Base-by-base conservation (phyloP, 2,888 invertebrate species). In the Tenthredo notha region DNA sequence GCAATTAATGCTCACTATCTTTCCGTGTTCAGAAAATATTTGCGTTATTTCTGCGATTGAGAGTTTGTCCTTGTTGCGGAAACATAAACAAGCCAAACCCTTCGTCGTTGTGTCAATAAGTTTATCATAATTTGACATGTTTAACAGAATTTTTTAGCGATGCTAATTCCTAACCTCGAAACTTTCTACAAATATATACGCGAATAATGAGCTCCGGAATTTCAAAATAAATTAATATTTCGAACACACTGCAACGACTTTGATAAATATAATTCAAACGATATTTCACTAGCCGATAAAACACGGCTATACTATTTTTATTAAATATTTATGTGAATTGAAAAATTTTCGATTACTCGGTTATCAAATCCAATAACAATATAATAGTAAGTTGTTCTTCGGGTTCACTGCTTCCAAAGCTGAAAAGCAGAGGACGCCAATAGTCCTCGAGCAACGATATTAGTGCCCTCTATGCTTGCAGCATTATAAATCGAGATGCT, bases 11-110 rank as follows among this genome's bases (percentile, higher is more conserved):
- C 47, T 12, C 7, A 33, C 25, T 67, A 83, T 33, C 21, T 65
- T 25, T 9, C 83, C 83, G 47, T 83, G 47, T 47, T 65, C 18
- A 33, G 83, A 67, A 43, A 83, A 83, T 25, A 83, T 83, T n/a
- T 70, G 10, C 21, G 7, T 50, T 83, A 83, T 83, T 47, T 43
- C 29, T n/a, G 37, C 33, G 29, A 70, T 10, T 18, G 65, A 43
- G 61, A 83, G 40, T 50, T 10, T n/a, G 2, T 6, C 25, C 4
- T 83, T 43, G 47, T 83, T 83, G 18, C 33, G 67, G 18, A 83
- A 83, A 65, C 65, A 25, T 43, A 80, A n/a, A 40, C 80, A 83
- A 67, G 67, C 29, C 21, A 67, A 25, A 47, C 65, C 83, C 12
- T 50, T 18, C 5, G 15, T 4, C 7, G 15, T 6, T n/a, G 33